Base-by-base conservation (phyloP, 1,140 invertebrate genomes). In the Chironomus tepperi region DNA sequence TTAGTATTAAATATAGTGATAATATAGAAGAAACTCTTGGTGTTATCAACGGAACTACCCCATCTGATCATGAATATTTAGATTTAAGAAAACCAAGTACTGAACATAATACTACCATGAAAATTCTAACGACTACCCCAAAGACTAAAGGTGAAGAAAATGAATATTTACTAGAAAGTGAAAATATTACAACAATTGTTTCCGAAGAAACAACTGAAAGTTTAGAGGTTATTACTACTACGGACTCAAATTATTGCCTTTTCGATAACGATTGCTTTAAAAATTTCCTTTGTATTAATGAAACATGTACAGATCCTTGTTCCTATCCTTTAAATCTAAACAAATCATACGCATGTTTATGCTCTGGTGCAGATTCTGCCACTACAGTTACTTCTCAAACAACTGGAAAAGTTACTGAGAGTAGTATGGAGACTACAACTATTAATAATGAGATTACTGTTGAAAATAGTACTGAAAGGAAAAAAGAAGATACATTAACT, bases 301-400 rank as follows among this genome's bases (percentile, higher is more conserved):
- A 43, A 8, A 18, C 16, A 1, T 73, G 73, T 73, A 15, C 16
- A 9, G 43, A 73, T 73, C 73, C 73, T 43, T 73, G 73, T 34
- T 19, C 19, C 7, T 6, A 47, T 43, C 43, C 42, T 18, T 10
- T 43, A 5, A 18, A 8, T 19, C 15, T 18, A 16, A 43, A 73
- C 15, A 42, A 73, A 10, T 16, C 42, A 43, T 10, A 18, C n/a
- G 15, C 9, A 9, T 73, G 73, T 34, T 47, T 19, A 19, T 73
- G 73, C 24, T 9, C 42, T 43, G 42, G 24, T 6, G 2, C 43
- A 10, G 42, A 15, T 19, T 42, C 16, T 16, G 65, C 65, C 18
- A 70, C 8, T 18, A 7, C 6, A 10, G 19, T 70, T 18, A 70
- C 1, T 70, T 70, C 18, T 70, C 65, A 34, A 34, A 34, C 24